Percentiles rank a stretch among this genome's conserved stretches.
These are phyloP conservation scores for Myrmecophaga tridactyla DNA, from an alignment of 2,113 vertebrate species.

Conservation along the genomic window DNA sequence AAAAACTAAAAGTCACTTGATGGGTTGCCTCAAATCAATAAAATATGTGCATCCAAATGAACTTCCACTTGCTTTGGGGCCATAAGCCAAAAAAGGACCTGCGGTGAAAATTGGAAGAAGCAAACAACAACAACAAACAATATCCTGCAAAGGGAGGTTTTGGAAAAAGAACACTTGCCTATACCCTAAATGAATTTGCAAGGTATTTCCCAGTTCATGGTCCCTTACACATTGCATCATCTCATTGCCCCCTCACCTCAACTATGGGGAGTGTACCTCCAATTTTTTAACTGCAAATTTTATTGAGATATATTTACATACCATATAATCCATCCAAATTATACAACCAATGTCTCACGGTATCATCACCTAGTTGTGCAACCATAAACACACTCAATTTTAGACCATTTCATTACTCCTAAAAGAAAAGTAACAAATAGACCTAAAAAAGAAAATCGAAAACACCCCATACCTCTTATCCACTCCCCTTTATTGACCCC, in stretches of 20 bases:
- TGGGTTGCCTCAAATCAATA: not conserved
- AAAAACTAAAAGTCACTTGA: not conserved
- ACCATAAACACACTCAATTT: too few relatives aligned
- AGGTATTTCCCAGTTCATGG: not conserved
- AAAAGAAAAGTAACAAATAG: too few relatives aligned
- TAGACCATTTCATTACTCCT: too few relatives aligned
- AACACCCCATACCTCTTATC: too few relatives aligned
- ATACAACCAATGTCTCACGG: too few relatives aligned
- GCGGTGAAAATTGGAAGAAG: not conserved
- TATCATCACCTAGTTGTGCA: too few relatives aligned
- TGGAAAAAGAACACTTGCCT: not conserved
- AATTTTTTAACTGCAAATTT: too few relatives aligned
- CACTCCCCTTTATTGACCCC: too few relatives aligned
- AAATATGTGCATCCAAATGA: constrained; percentile 22
- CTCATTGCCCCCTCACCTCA: not conserved
- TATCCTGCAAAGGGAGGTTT: not conserved
- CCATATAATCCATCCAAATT: too few relatives aligned
- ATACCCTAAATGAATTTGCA: not conserved
- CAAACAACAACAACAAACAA: not conserved
- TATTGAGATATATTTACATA: too few relatives aligned
- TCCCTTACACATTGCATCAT: not conserved
- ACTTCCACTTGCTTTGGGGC: not conserved
- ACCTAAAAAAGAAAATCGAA: too few relatives aligned
- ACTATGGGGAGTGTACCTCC: not conserved
- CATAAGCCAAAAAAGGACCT: constrained; percentile 8